Evolutionary conservation across 2,113 vertebrate species (phyloP).

Genomic region (Struthidea cinerea): DNA sequence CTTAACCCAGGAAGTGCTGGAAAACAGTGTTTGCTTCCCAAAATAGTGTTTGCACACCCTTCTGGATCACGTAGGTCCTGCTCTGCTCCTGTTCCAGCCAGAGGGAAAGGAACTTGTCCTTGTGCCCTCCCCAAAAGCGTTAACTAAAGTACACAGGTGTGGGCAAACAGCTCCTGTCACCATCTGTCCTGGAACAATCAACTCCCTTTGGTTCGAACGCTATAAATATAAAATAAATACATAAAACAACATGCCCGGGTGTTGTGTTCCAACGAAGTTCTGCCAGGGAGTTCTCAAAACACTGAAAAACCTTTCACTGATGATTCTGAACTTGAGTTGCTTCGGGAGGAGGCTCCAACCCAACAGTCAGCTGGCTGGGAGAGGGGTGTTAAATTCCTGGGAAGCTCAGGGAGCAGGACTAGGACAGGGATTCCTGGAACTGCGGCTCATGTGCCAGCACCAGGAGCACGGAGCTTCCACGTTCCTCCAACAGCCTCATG

Average conservation of each 20-base stretch:
- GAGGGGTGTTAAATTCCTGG: neutral
- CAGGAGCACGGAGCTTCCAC: neutral
- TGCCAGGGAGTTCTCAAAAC: neutral
- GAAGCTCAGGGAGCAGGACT: neutral
- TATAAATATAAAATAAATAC: neutral
- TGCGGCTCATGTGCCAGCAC: neutral
- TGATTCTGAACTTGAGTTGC: no score
- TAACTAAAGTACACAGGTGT: neutral
- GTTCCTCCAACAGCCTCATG: neutral
- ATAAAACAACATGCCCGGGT: fast-evolving
- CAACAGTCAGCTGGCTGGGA: neutral
- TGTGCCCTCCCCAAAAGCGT: neutral
- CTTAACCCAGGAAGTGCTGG: neutral
- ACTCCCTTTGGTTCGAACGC: neutral
- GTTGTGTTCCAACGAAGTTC: fast-evolving
- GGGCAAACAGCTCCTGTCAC: neutral
- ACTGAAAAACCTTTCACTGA: fast-evolving
- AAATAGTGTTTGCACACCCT: neutral
- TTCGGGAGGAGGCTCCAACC: neutral
- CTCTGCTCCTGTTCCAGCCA: neutral
- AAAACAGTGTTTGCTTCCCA: neutral
- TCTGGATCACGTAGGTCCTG: neutral
- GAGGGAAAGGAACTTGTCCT: neutral
- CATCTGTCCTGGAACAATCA: neutral
- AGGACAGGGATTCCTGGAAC: neutral